Evolutionary conservation across 2,797 vertebrate genomes (phyloP), one percentile per base, ranked within the genome.

Genomic region (Triplophysa yarkandensis): DNA sequence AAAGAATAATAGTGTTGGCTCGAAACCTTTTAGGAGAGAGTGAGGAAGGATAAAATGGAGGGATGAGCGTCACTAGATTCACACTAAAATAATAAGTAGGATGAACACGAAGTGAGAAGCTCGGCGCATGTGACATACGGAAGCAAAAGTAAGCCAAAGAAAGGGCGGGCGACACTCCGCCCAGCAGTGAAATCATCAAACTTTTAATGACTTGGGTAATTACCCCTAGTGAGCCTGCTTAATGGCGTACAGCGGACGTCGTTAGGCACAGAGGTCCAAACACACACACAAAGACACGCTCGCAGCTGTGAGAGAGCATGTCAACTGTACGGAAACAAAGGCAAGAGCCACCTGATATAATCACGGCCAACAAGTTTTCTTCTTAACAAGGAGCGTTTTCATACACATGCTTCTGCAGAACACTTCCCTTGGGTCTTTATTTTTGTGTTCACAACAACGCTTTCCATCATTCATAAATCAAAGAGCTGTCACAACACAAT

Each of bases 191-290:
- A 91, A 92, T 88, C 90, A 91, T 91, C 89, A 91, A 91, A 92
- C 90, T 92, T 92, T 91, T 92, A 92, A 93, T 91, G 92, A 92
- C 88, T 92, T 90, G 88, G 85, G 90, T 90, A 91, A 92, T 92
- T 92, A 92, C 87, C 88, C 89, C 89, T 85, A 85, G 88, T 89
- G 89, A 89, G 89, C 86, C 83, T 83, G 89, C 87, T 89, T 91
- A 92, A 92, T 92, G 87, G 86, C 85, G 88, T 89, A 86, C 87
- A 88, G 83, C 91, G 89, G 89, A 91, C 83, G 83, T 91, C 86
- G 86, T 86, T 80, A 88, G 81, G 85, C 86, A 87, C 60, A 41
- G 62, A 75, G 50, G 70, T 77, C 76, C 74, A 78, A 71, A 75
- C 67, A 34, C 66, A 68, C 50, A 73, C 82, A 72, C 71, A 77